Percentiles rank a stretch among this genome's conserved stretches.
These are phyloP conservation scores for Pollachius pollachius DNA, from an alignment of 2,113 vertebrate genomes.

Conservation along the genomic window DNA sequence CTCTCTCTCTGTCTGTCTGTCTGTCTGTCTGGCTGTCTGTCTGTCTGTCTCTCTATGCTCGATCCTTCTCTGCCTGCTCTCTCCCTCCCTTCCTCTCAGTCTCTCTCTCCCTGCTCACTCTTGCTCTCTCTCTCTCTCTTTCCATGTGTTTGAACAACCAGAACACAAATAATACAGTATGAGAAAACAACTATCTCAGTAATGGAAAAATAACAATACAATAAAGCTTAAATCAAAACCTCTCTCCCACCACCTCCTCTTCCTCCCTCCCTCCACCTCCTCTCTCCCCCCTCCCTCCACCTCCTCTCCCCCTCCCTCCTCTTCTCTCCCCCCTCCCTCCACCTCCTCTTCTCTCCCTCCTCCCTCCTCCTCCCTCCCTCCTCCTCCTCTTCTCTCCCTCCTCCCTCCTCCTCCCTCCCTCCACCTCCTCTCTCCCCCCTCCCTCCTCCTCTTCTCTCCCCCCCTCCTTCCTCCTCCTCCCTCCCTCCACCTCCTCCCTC, in stretches of 20 bases:
- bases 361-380: background rate
- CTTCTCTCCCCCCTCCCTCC: background rate
- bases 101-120: background rate
- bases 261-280: background rate
- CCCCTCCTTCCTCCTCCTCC: background rate
- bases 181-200: background rate
- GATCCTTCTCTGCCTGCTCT: background rate
- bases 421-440: background rate
- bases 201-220: too few species aligned
- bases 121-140: background rate
- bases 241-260: background rate
- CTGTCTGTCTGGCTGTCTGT: too few species aligned
- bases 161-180: too few species aligned
- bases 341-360: background rate
- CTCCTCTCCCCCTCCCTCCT: background rate
- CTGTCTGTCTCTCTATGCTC: conserved; percentile 27
- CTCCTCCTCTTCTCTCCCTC: too few species aligned
- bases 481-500: background rate
- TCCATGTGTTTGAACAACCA: background rate
- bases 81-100: background rate
- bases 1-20: too few species aligned
- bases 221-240: too few species aligned
- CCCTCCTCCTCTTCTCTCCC: background rate
- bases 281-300: background rate
- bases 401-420: background rate